Evolutionary conservation across 1,140 invertebrate species (phyloP).

Genomic region (Megalopta genalis): DNA sequence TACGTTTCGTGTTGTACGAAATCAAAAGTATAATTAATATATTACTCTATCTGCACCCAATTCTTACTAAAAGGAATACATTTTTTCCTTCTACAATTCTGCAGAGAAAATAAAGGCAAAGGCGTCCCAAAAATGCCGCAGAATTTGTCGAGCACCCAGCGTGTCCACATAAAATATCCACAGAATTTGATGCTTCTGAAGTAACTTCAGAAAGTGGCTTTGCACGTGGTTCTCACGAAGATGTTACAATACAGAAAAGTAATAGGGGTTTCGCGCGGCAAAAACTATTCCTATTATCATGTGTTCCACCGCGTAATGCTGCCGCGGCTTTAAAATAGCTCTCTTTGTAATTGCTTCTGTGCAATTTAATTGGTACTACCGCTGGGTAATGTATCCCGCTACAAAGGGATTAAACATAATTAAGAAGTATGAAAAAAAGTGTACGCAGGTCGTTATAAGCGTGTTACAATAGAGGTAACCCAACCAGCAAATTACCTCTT

Average conservation of each 20-base stretch:
- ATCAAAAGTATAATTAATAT: no score
- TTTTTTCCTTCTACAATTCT: no score
- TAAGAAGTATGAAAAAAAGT: constrained; percentile 4
- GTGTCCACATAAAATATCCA: neutral
- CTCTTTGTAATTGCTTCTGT: constrained; percentile 25
- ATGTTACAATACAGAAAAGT: neutral
- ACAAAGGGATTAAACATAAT: constrained; percentile 15
- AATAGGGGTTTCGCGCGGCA: neutral
- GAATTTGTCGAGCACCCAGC: neutral
- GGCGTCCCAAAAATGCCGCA: no score
- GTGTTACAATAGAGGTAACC: neutral
- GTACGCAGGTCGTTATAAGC: neutral
- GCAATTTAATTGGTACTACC: constrained; percentile 12
- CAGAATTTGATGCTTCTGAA: neutral
- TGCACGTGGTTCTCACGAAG: neutral
- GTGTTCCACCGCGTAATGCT: constrained; percentile 11
- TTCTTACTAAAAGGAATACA: no score
- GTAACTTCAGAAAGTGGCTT: constrained; percentile 1
- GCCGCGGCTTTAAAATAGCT: constrained; percentile 7
- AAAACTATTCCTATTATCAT: constrained; percentile 7
- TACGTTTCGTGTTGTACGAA: no score
- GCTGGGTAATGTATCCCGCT: neutral
- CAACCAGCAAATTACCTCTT: neutral
- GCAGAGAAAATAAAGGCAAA: no score
- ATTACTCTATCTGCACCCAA: no score